Evolutionary conservation across 2,797 vertebrate species (phyloP).

Genomic region (Nyctibius grandis): DNA sequence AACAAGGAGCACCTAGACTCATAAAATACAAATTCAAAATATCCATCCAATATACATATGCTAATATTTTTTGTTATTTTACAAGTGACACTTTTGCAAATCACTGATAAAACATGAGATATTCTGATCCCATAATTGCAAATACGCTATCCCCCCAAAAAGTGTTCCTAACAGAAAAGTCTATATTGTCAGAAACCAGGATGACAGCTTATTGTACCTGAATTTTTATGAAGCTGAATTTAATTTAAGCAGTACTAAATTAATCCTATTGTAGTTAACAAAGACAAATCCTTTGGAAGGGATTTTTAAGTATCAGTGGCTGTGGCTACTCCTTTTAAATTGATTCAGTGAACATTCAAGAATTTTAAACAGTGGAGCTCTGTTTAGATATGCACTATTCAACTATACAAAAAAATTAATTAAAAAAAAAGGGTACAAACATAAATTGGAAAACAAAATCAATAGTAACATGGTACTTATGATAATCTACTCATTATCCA

Average conservation of each 20-base stretch:
- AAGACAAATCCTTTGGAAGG: not conserved
- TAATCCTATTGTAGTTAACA: not conserved
- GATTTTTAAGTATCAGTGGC: not conserved
- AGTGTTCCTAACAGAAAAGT: not conserved
- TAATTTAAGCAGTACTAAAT: not conserved
- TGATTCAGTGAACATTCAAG: not conserved
- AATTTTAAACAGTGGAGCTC: not conserved
- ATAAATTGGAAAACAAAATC: not conserved
- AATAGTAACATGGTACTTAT: not conserved
- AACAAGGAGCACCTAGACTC: not conserved
- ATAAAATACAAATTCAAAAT: not conserved
- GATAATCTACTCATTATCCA: constrained; percentile 7
- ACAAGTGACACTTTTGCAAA: not conserved
- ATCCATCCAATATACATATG: not conserved
- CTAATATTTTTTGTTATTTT: not conserved
- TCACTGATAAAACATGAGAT: not conserved
- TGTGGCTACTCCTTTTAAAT: not conserved
- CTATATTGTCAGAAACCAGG: not conserved
- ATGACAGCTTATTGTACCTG: not conserved
- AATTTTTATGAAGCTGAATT: not conserved
- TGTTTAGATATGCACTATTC: not conserved
- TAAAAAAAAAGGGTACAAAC: not conserved
- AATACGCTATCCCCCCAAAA: not conserved
- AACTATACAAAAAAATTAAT: not conserved
- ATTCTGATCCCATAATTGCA: not conserved